Conservation (phyloP, 2,113 vertebrate species). For the Spea multiplicata region DNA sequence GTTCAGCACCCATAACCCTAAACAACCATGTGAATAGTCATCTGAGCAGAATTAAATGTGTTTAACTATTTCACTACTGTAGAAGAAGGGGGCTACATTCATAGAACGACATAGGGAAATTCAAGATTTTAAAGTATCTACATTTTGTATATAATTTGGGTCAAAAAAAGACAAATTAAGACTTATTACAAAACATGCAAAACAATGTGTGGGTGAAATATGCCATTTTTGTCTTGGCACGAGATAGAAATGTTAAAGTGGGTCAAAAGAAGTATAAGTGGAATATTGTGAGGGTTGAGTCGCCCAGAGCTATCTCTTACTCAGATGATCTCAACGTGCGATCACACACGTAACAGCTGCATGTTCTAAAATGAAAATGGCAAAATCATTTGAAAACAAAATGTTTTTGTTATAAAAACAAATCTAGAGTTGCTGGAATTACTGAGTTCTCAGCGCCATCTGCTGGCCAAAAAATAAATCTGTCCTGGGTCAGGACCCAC, state of each 20-base stretch:
- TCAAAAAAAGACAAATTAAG: background rate
- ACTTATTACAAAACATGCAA: background rate
- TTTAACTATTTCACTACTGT: background rate
- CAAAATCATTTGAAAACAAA: background rate
- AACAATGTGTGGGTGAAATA: conserved; percentile 19
- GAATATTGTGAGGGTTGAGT: conserved; percentile 1
- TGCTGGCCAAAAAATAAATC: too few relatives aligned
- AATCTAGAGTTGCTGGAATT: background rate
- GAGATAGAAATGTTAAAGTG: conserved; percentile 13
- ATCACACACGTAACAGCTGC: background rate
- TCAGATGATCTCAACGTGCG: conserved; percentile 7
- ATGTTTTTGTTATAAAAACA: background rate
- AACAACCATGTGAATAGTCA: too few relatives aligned
- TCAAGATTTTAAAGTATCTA: background rate
- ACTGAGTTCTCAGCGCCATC: background rate
- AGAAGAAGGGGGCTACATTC: background rate
- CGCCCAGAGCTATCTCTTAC: background rate
- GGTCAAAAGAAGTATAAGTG: conserved; percentile 7
- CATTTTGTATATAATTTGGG: background rate
- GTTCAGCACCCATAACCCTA: too few relatives aligned
- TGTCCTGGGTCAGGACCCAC: too few relatives aligned
- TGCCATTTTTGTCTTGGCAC: background rate
- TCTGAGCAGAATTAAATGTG: too few relatives aligned
- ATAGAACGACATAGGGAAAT: background rate
- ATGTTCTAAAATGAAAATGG: background rate